Evolutionary conservation across 2,797 vertebrate species (phyloP).

Genomic region (Siniperca scherzeri): DNA sequence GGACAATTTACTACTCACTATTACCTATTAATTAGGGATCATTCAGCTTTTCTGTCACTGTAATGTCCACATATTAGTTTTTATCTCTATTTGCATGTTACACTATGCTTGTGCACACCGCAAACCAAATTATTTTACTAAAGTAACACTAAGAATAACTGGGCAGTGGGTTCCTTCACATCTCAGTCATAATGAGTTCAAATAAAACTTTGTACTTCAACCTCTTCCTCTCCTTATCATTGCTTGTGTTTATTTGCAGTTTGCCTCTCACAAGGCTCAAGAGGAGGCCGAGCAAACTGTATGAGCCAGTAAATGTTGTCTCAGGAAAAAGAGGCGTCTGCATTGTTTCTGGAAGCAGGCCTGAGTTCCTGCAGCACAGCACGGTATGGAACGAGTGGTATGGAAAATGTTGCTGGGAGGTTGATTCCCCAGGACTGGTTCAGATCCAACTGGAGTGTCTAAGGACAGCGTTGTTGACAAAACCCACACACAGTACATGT

Average conservation of each 20-base stretch:
- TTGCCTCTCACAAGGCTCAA: conserved; percentile 15
- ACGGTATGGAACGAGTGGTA: conserved; percentile 22
- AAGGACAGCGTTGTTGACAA: conserved; percentile 8
- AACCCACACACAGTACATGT: conserved; percentile 22
- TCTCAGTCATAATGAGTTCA: conserved; percentile 62
- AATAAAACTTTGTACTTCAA: conserved; percentile 77
- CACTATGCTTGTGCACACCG: conserved; percentile 39
- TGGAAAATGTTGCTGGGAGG: conserved; percentile 32
- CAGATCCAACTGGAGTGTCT: conserved; percentile 33
- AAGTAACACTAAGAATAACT: conserved; percentile 52
- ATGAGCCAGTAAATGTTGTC: conserved; percentile 26
- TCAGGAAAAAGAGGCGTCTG: conserved; percentile 20
- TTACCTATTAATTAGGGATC: conserved; percentile 26
- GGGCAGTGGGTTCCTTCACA: conserved; percentile 56
- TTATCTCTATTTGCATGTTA: conserved; percentile 66
- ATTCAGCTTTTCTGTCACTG: conserved; percentile 50
- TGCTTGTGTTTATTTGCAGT: conserved; percentile 27
- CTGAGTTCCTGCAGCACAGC: conserved; percentile 31
- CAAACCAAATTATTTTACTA: conserved; percentile 34
- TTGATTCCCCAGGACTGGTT: conserved; percentile 32
- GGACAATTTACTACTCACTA: conserved; percentile 32
- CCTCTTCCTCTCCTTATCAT: conserved; percentile 30
- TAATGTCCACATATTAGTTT: conserved; percentile 35
- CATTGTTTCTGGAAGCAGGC: conserved; percentile 40
- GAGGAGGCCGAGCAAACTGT: conserved; percentile 2